Evolutionary conservation across 2,113 vertebrate species (phyloP).

Genomic region (Leucopsar rothschildi): DNA sequence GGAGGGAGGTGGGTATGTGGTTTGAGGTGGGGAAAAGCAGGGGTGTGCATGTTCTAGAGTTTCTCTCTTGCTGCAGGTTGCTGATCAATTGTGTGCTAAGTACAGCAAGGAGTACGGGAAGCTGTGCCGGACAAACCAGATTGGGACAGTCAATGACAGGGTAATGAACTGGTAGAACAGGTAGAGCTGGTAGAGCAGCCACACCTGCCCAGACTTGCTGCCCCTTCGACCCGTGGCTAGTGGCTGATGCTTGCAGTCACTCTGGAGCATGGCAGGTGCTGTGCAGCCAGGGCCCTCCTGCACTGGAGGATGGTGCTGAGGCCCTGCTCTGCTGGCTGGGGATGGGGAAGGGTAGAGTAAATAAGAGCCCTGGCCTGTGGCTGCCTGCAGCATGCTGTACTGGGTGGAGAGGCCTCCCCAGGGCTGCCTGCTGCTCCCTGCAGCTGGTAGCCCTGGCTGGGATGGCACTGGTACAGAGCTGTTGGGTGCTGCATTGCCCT

Average conservation of each 20-base stretch:
- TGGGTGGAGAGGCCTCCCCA: neutral
- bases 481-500: neutral
- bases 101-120: conserved; percentile 99
- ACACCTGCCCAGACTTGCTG: neutral
- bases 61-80: conserved; percentile 78
- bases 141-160: conserved; percentile 95
- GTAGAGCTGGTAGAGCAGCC: neutral
- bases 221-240: neutral
- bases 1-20: neutral
- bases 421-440: fast-evolving
- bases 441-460: neutral
- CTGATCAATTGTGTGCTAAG: conserved; percentile 96
- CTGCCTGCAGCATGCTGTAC: neutral
- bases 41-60: neutral
- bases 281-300: neutral
- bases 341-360: neutral
- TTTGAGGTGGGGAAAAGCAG: neutral
- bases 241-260: neutral
- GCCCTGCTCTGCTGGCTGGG: neutral
- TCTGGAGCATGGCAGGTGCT: neutral
- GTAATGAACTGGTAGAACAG: conserved; percentile 62
- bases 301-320: neutral
- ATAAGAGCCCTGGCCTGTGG: neutral
- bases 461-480: neutral
- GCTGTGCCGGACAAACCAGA: conserved; percentile 96